Conservation (phyloP, 2,113 vertebrate species). For the Fregata magnificens region DNA sequence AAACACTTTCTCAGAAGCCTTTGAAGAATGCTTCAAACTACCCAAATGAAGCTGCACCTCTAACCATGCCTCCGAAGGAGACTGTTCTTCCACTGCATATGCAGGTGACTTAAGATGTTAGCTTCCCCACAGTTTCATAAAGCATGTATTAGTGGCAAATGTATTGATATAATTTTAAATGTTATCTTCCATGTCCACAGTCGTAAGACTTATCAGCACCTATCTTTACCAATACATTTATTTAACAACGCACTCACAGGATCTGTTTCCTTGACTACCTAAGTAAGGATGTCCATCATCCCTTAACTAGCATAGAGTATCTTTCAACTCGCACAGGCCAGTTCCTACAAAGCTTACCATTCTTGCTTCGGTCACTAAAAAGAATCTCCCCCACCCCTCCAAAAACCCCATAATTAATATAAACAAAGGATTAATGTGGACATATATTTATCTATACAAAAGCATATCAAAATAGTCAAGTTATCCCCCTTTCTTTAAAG, state of each 20-base stretch:
- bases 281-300: not conserved
- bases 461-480: not conserved
- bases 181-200: not conserved
- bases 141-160: not conserved
- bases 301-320: not conserved
- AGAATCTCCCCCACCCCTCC: not conserved
- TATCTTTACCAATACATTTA: not conserved
- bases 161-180: not conserved
- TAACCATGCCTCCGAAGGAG: not conserved
- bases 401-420: not conserved
- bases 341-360: not conserved
- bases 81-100: not conserved
- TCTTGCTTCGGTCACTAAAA: not conserved
- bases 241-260: not conserved
- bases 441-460: not conserved
- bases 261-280: not conserved
- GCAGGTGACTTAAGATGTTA: not conserved
- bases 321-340: not conserved
- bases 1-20: not conserved
- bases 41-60: not conserved
- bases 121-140: not conserved
- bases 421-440: not conserved
- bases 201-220: not conserved
- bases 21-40: not conserved
- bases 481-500: not conserved